phyloP scores from a whole-genome alignment of 2,888 invertebrate species.

The Dione juno region DNA sequence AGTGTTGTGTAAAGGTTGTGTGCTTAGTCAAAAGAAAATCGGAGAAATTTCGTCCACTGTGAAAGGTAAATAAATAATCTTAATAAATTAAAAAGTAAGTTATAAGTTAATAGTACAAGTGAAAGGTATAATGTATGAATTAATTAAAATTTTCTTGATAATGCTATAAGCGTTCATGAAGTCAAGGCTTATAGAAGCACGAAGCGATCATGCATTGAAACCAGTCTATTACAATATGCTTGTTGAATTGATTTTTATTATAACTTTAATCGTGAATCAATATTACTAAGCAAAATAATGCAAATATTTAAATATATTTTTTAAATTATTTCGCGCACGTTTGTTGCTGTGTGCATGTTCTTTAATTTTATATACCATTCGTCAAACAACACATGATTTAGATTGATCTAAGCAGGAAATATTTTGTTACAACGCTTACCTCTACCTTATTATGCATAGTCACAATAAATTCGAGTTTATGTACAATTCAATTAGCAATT shows the following conservation, averaged over 20 bases:
- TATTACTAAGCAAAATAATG: neutral
- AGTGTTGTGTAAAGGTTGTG: slow-evolving; percentile 69
- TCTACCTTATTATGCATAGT: neutral
- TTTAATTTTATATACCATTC: neutral
- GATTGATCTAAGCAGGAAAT: neutral
- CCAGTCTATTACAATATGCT: neutral
- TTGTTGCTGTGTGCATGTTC: neutral
- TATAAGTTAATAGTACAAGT: neutral
- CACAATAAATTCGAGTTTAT: neutral
- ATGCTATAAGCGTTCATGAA: neutral
- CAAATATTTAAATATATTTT: neutral
- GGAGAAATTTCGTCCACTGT: slow-evolving; percentile 64
- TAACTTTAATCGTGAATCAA: neutral
- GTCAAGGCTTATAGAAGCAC: slow-evolving; percentile 21
- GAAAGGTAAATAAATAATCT: slow-evolving; percentile 62
- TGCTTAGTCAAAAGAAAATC: slow-evolving; percentile 67
- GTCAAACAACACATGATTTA: neutral
- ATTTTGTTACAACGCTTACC: neutral
- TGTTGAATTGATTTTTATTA: slow-evolving; percentile 3
- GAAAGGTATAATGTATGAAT: neutral
- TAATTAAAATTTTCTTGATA: slow-evolving; percentile 1
- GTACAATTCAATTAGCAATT: neutral
- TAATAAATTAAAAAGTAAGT: neutral
- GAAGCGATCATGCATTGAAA: slow-evolving; percentile 5
- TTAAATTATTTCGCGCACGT: neutral